phyloP scores from a whole-genome alignment of 1,140 invertebrate genomes.

The Asobara japonica region DNA sequence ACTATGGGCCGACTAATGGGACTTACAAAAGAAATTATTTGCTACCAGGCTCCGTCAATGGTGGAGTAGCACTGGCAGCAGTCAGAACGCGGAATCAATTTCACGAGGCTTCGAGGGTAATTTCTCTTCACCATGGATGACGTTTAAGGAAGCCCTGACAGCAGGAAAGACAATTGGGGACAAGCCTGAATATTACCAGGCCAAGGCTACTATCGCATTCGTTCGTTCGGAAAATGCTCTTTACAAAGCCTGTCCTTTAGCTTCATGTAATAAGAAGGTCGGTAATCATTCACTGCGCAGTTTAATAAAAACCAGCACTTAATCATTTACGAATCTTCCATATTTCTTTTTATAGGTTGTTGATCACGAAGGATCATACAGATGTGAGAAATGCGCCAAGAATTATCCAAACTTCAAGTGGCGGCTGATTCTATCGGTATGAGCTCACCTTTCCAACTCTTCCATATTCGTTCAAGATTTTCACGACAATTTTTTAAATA shows the following conservation, averaged over 20 bases:
- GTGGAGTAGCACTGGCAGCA: constrained; percentile 83
- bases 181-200: constrained; percentile 82
- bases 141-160: constrained; percentile 77
- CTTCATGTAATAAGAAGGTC: constrained; percentile 92
- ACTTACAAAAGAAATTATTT: constrained; percentile 18
- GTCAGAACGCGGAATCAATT: constrained; percentile 64
- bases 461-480: not conserved
- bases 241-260: constrained; percentile 89
- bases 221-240: constrained; percentile 82
- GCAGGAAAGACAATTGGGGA: constrained; percentile 74
- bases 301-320: not conserved
- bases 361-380: constrained; percentile 87
- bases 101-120: constrained; percentile 48
- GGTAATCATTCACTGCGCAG: not conserved
- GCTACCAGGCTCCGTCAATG: constrained; percentile 79
- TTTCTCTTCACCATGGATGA: constrained; percentile 67
- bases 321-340: not conserved
- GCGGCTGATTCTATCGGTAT: constrained; percentile 82
- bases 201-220: constrained; percentile 75
- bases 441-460: constrained; percentile 49
- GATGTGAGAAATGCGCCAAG: constrained; percentile 94
- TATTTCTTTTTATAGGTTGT: constrained; percentile 68
- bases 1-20: not conserved
- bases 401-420: constrained; percentile 89
- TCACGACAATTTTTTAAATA: not conserved